These are phyloP conservation scores for Chelonus formosanus DNA, from an alignment of 2,888 invertebrate species.

Conservation along the genomic window DNA sequence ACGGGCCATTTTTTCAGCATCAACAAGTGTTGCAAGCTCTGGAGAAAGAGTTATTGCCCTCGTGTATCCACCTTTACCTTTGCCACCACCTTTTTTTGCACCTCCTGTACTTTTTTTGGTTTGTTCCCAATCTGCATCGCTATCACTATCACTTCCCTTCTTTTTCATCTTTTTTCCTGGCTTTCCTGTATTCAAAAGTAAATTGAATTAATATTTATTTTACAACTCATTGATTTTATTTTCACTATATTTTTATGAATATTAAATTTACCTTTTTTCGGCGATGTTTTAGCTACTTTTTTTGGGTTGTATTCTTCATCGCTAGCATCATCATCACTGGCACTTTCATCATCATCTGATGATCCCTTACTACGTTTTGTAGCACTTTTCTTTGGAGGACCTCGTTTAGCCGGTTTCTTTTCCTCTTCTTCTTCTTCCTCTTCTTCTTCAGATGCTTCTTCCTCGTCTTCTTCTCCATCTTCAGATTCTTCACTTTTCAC, in stretches of 20 bases:
- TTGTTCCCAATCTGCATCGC: constrained; percentile 76
- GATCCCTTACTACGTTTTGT: constrained; percentile 66
- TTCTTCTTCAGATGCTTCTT: constrained; percentile 65
- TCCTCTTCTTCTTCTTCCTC: constrained; percentile 67
- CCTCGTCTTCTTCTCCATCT: constrained; percentile 63
- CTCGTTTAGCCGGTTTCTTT: constrained; percentile 70
- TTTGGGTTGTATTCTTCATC: constrained; percentile 73
- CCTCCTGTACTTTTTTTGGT: constrained; percentile 66
- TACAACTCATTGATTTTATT: neutral
- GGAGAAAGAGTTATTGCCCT: constrained; percentile 85
- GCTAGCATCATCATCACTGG: constrained; percentile 67
- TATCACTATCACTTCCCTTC: constrained; percentile 75
- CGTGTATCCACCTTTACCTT: constrained; percentile 81
- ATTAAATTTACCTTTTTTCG: constrained; percentile 65
- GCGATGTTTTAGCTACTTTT: constrained; percentile 67
- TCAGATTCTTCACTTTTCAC: constrained; percentile 61
- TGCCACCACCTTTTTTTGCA: constrained; percentile 65
- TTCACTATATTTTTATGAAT: constrained; percentile 1
- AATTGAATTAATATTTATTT: neutral
- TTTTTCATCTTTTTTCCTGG: constrained; percentile 68
- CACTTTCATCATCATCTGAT: constrained; percentile 67
- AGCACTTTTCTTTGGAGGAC: constrained; percentile 67
- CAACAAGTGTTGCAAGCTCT: constrained; percentile 84
- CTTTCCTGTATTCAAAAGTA: constrained; percentile 46
- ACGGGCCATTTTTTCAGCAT: constrained; percentile 83